Evolutionary conservation across 1,140 invertebrate genomes (phyloP).

Genomic region (Laupala kohalensis): DNA sequence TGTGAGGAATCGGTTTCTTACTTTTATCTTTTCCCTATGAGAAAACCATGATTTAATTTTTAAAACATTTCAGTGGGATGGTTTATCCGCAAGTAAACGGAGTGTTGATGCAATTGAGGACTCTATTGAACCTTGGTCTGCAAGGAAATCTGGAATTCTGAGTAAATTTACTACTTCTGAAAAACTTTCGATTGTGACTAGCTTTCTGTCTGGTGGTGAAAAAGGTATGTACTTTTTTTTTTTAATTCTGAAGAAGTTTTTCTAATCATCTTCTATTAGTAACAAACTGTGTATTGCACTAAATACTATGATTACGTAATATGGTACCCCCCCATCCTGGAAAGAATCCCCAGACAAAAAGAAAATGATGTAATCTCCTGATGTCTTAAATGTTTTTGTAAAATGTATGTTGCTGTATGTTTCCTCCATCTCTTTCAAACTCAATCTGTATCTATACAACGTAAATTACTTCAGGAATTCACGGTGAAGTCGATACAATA

Average conservation of each 20-base stretch:
- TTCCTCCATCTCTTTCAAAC: too few relatives aligned
- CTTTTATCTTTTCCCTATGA: not conserved
- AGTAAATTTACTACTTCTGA: conserved; percentile 84
- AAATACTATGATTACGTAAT: too few relatives aligned
- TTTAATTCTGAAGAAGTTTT: conserved; percentile 6
- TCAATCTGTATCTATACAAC: too few relatives aligned
- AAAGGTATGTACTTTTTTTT: conserved; percentile 42
- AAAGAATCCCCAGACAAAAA: too few relatives aligned
- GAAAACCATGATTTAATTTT: not conserved
- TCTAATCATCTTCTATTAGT: too few relatives aligned
- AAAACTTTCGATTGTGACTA: conserved; percentile 77
- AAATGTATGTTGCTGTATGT: too few relatives aligned
- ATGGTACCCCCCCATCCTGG: too few relatives aligned
- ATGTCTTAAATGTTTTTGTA: too few relatives aligned
- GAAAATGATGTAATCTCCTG: too few relatives aligned
- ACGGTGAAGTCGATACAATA: too few relatives aligned
- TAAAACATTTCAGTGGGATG: conserved; percentile 30
- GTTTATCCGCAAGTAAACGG: conserved; percentile 30
- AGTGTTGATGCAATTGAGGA: conserved; percentile 32
- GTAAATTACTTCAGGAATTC: too few relatives aligned
- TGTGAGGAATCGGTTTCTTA: conserved; percentile 17
- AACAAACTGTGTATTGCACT: too few relatives aligned
- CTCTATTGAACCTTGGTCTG: conserved; percentile 59
- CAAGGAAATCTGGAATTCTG: conserved; percentile 56
- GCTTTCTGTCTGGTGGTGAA: conserved; percentile 66